Conservation (phyloP, 2,113 vertebrate species). For the Albula glossodonta region DNA sequence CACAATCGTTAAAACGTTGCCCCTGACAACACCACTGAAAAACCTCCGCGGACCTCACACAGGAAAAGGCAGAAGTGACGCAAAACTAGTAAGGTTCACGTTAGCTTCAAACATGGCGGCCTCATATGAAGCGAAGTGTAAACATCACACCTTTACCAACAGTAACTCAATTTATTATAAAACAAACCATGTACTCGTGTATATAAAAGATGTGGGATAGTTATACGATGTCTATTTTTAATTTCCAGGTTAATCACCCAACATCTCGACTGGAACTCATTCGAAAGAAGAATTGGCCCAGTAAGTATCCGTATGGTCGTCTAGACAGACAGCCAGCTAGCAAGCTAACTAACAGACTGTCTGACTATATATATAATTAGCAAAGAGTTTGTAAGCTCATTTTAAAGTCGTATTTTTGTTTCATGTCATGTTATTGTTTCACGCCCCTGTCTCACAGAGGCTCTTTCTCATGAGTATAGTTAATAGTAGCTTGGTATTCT, state of each 20-base stretch:
- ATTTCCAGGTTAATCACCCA: constrained; percentile 65
- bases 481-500: not conserved
- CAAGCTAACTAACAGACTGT: not conserved
- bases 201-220: constrained; percentile 47
- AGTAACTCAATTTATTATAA: constrained; percentile 69
- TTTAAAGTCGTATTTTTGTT: too few species aligned
- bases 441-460: too few species aligned
- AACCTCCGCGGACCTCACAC: too few species aligned
- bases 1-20: too few species aligned
- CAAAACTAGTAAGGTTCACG: not conserved
- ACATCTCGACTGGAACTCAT: constrained; percentile 32
- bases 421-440: too few species aligned
- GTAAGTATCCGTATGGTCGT: not conserved
- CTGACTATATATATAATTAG: too few species aligned
- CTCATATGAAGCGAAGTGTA: constrained; percentile 58
- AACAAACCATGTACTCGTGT: constrained; percentile 62
- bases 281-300: not conserved
- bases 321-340: constrained; percentile 42
- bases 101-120: constrained; percentile 60
- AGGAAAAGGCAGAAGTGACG: constrained; percentile 42
- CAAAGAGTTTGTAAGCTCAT: too few species aligned
- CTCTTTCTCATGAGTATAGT: too few species aligned
- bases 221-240: constrained; percentile 70
- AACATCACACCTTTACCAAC: constrained; percentile 58
- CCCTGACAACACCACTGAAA: too few species aligned